Evolutionary conservation across 1,140 invertebrate genomes (phyloP), one percentile per base, ranked within the genome.

Genomic region (Arctopsyche grandis): DNA sequence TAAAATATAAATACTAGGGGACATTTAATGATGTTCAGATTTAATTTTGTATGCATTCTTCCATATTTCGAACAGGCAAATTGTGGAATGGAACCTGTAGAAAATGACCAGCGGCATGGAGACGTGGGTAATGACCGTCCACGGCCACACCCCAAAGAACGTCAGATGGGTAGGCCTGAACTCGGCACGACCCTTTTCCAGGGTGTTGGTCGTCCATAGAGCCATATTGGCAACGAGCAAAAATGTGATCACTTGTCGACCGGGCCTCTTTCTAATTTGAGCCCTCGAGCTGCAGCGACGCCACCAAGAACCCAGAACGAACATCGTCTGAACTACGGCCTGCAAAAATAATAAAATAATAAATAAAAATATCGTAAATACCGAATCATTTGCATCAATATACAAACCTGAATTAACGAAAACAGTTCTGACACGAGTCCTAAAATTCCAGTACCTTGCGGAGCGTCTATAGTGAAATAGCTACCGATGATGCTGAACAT

Each of bases 51-150:
- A 98, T 29, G 95, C 93, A 77, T 95, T 92, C 86, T 98, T 98
- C 97, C 97, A 99, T 22, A 98, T 97, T 87, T 99, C 97, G 84
- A 97, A 98, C 0, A 99, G 90, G 85, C 97, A 98, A 73, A 98
- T 97, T 0, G 97, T 97, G 0, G 96, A 97, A 86, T 98, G 95
- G 87, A 98, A 97, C 12, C 95, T 88, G 85, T 95, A 96, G 86
- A 96, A 97, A 75, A 97, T 96, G 0, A 94, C 92, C 38, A 97
- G 88, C 0, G 95, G 95, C 90, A 95, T 94, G 0, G 94, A 94
- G 0, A 96, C 91, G 85, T 95, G 94, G 0, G 93, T 95, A 71
- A 97, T 95, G 79, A 96, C 95, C 0, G 94, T 95, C 95, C 95
- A 97, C 0, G 90, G 94, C 94, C 92, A 96, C 0, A 91, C 91